A percentile compares a stretch with the other conserved stretches of the same genome.
Conservation (phyloP, 2,113 vertebrate genomes). For the Rattus rattus region DNA sequence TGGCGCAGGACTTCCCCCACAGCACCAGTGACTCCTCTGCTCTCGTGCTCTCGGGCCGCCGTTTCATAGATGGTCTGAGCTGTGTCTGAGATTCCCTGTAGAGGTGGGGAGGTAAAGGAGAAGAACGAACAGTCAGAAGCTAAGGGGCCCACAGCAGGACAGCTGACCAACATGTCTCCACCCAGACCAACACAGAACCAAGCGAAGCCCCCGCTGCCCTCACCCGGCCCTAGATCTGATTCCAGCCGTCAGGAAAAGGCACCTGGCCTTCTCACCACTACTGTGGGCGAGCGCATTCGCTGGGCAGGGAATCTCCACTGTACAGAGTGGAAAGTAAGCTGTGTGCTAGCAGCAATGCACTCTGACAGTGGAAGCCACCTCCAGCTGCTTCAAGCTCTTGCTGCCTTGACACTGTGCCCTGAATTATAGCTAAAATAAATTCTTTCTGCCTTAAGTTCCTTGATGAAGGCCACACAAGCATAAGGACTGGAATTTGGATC, state of each 20-base stretch:
- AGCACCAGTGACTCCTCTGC: slow-evolving; percentile 96
- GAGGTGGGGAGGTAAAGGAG: neutral
- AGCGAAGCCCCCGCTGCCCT: too few relatives aligned
- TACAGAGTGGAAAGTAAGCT: neutral
- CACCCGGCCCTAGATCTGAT: neutral
- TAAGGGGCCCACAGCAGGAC: neutral
- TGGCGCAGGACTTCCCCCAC: slow-evolving; percentile 98
- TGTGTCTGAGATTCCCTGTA: slow-evolving; percentile 96
- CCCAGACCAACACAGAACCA: neutral
- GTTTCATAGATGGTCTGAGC: slow-evolving; percentile 98
- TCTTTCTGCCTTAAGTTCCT: neutral
- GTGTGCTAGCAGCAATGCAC: neutral
- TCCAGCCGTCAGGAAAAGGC: too few relatives aligned
- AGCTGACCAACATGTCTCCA: neutral
- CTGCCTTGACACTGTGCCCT: neutral
- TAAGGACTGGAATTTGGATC: neutral
- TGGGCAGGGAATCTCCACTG: neutral
- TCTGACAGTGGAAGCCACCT: neutral
- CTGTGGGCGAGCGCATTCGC: neutral
- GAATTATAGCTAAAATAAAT: neutral
- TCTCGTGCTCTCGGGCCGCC: slow-evolving; percentile 96
- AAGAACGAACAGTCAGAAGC: neutral
- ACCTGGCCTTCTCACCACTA: too few relatives aligned
- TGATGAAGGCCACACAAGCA: neutral
- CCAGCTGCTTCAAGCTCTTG: neutral